A percentile compares a stretch with the other conserved stretches of the same genome.
Conservation (phyloP, 2,113 vertebrate genomes). For the Alethe castanea region DNA sequence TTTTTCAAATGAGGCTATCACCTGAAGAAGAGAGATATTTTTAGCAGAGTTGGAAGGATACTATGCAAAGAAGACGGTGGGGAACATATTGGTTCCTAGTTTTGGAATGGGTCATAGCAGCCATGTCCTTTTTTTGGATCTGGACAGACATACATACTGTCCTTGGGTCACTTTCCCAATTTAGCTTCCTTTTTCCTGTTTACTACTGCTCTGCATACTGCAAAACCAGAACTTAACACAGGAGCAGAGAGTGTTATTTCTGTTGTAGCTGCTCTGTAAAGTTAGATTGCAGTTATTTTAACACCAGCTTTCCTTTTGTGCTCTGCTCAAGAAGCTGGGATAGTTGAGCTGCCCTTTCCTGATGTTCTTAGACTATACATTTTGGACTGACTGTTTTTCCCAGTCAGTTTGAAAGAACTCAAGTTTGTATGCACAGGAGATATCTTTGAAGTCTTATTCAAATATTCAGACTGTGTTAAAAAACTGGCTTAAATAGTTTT, state of each 20-base stretch:
- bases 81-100: background rate
- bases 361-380: background rate
- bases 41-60: background rate
- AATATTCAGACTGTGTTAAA: background rate
- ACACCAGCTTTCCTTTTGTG: background rate
- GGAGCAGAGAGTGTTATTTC: background rate
- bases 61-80: background rate
- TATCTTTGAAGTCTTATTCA: background rate
- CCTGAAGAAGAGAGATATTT: background rate
- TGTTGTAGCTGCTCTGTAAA: background rate
- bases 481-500: background rate
- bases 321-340: background rate
- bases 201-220: background rate
- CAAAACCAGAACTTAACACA: background rate
- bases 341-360: background rate
- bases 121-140: background rate
- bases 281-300: background rate
- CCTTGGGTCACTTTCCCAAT: background rate
- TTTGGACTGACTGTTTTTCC: background rate
- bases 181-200: constrained; percentile 14
- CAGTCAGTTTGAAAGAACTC: background rate
- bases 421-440: background rate
- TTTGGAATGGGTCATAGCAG: background rate
- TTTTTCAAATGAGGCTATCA: background rate
- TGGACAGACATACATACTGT: background rate